Percentiles rank a stretch among this genome's conserved stretches.
Conservation (phyloP, 2,797 vertebrate genomes). For the Martes flavigula region DNA sequence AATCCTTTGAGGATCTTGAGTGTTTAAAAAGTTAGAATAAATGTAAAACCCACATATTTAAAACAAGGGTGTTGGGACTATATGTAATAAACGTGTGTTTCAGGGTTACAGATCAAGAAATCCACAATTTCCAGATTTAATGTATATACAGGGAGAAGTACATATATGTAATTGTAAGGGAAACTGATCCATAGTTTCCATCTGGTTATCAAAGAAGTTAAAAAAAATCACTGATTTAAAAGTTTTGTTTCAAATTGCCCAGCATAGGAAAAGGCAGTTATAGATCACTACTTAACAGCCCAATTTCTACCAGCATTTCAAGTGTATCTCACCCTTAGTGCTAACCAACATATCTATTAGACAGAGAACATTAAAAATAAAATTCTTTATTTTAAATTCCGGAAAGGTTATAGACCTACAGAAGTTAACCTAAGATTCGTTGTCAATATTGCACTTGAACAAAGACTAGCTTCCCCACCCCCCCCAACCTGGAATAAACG, state of each 20-base stretch:
- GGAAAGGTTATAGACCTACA: background rate
- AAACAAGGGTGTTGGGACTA: background rate
- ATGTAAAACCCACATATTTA: slow-evolving; percentile 27
- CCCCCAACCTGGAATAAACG: background rate
- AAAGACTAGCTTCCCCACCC: background rate
- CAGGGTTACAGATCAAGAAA: background rate
- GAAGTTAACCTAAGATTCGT: rapidly evolving
- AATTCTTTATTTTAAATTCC: background rate
- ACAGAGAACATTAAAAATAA: background rate
- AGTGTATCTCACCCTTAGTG: rapidly evolving
- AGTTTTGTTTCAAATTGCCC: slow-evolving; percentile 32
- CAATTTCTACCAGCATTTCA: slow-evolving; percentile 15
- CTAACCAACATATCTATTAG: background rate
- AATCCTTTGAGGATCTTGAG: background rate
- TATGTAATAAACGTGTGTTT: background rate
- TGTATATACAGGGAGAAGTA: background rate
- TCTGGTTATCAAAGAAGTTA: background rate
- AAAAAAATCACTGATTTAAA: slow-evolving; percentile 24
- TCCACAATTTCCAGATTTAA: background rate
- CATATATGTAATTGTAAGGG: background rate
- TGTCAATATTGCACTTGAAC: background rate
- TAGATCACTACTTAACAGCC: background rate
- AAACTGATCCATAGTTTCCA: slow-evolving; percentile 1
- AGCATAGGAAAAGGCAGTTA: slow-evolving; percentile 7
- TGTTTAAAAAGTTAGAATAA: slow-evolving; percentile 1